Evolutionary conservation across 2,113 vertebrate genomes (phyloP).

Genomic region (Xerus inauris): DNA sequence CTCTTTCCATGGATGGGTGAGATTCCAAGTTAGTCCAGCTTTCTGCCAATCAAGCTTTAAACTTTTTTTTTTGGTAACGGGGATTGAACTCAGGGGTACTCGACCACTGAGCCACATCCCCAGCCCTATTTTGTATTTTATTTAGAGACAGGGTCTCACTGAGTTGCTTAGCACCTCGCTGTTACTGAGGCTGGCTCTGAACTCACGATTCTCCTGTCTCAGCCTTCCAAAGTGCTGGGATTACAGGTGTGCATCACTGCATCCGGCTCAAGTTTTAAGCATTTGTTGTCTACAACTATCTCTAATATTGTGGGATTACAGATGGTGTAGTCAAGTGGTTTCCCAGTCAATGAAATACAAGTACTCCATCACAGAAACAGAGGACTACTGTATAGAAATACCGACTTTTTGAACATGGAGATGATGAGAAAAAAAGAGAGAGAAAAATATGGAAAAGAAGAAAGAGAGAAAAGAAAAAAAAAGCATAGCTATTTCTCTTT

Average conservation of each 20-base stretch:
- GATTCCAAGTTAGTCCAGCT: background rate
- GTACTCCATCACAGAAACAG: background rate
- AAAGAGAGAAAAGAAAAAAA: background rate
- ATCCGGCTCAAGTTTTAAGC: background rate
- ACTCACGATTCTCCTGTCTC: too few species aligned
- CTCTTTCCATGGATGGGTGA: background rate
- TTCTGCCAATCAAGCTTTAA: background rate
- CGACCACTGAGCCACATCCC: too few species aligned
- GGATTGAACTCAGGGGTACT: too few species aligned
- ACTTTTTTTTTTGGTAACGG: too few species aligned
- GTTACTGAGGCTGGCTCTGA: too few species aligned
- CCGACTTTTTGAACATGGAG: background rate
- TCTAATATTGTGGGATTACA: background rate
- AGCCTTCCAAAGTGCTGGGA: too few species aligned
- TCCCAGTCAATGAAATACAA: background rate
- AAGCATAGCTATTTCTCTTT: background rate
- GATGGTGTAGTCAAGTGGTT: too few species aligned
- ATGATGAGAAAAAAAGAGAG: background rate
- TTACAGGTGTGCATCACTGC: too few species aligned
- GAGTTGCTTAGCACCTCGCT: too few species aligned
- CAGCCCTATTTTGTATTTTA: too few species aligned
- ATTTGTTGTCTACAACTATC: background rate
- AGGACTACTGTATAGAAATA: background rate
- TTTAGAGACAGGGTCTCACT: too few species aligned
- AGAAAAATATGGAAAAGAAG: background rate